Evolutionary conservation across 2,797 vertebrate species (phyloP).

Genomic region (Myotis daubentonii): DNA sequence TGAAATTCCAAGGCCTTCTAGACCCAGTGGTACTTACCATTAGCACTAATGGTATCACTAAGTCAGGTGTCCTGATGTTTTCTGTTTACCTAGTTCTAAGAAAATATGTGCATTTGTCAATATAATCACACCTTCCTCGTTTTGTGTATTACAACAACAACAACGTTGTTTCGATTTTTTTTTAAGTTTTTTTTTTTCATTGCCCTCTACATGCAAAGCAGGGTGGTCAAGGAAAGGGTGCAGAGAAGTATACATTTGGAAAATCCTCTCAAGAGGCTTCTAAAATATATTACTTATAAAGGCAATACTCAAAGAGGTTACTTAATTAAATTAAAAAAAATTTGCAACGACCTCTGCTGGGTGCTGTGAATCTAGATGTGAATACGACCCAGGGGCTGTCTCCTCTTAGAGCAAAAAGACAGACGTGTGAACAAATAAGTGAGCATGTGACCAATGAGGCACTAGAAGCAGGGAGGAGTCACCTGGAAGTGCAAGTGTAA

Average conservation of each 20-base stretch:
- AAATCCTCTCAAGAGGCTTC: neutral
- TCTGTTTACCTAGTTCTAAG: neutral
- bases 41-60: neutral
- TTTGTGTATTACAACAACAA: neutral
- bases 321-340: neutral
- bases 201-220: neutral
- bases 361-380: neutral
- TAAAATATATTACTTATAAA: constrained; percentile 1
- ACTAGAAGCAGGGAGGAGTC: neutral
- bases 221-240: neutral
- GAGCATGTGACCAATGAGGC: neutral
- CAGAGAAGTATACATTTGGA: neutral
- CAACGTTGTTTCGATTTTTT: neutral
- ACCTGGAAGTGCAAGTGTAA: neutral
- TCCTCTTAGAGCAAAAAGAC: neutral
- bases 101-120: neutral
- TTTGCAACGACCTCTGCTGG: neutral
- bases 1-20: neutral
- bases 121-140: neutral
- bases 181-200: neutral
- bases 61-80: neutral
- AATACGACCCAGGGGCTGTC: neutral
- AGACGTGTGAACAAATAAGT: neutral
- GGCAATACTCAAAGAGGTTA: neutral
- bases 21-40: rapidly evolving